phyloP scores from a whole-genome alignment of 1,140 invertebrate species.

The Conus betulinus region DNA sequence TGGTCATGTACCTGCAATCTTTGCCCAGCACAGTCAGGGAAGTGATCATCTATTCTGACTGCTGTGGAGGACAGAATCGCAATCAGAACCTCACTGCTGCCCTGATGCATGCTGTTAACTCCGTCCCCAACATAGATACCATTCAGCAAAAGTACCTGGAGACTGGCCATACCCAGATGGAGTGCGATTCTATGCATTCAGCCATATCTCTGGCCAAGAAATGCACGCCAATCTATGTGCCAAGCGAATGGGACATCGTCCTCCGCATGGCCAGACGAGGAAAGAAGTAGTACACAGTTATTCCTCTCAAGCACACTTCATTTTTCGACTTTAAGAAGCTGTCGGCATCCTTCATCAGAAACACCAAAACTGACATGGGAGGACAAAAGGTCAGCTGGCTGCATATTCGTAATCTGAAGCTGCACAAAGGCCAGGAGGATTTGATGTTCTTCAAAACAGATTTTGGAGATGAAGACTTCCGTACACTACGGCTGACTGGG shows the following conservation, averaged over 20 bases:
- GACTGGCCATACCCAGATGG: constrained; percentile 59
- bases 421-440: constrained; percentile 10
- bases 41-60: constrained; percentile 66
- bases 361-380: constrained; percentile 14
- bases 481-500: neutral
- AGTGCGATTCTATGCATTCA: constrained; percentile 58
- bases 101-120: neutral
- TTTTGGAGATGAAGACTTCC: constrained; percentile 23
- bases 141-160: constrained; percentile 61
- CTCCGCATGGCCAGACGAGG: constrained; percentile 33
- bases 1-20: constrained; percentile 7
- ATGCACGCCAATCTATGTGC: constrained; percentile 30
- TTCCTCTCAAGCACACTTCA: constrained; percentile 38
- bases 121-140: neutral
- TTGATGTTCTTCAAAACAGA: constrained; percentile 28
- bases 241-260: constrained; percentile 46
- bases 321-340: constrained; percentile 41
- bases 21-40: neutral
- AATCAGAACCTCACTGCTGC: constrained; percentile 11
- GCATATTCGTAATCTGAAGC: constrained; percentile 39
- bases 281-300: constrained; percentile 36
- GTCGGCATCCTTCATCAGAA: neutral
- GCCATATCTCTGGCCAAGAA: constrained; percentile 58
- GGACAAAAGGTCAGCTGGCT: constrained; percentile 42
- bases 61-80: constrained; percentile 62